phyloP scores from a whole-genome alignment of 2,888 invertebrate genomes.

The Phasia obesa region DNA sequence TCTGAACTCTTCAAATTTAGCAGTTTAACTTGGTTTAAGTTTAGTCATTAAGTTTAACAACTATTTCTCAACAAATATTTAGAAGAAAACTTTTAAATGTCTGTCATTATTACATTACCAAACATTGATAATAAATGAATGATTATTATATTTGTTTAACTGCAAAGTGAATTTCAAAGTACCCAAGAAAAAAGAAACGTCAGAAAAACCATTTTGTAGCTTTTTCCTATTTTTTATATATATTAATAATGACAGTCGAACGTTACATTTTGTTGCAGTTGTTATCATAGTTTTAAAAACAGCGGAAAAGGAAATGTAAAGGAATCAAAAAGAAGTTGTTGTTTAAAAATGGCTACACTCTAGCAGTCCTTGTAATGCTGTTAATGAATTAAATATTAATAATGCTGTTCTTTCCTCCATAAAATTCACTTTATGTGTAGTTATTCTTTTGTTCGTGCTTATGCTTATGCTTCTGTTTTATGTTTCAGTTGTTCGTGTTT shows the following conservation, averaged over 20 bases:
- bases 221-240: constrained; percentile 5
- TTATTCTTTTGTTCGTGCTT: background rate
- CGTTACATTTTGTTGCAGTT: background rate
- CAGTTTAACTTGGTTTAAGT: too few relatives aligned
- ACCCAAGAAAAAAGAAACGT: constrained; percentile 8
- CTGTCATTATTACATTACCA: background rate
- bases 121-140: background rate
- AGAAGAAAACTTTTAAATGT: background rate
- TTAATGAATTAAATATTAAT: constrained; percentile 34
- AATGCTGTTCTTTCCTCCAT: constrained; percentile 13
- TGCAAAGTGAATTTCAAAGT: constrained; percentile 37
- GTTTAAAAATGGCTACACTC: constrained; percentile 15
- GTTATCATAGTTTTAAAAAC: background rate
- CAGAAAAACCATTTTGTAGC: constrained; percentile 14
- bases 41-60: background rate
- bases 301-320: constrained; percentile 22
- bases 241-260: background rate
- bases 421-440: background rate
- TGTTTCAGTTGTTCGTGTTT: background rate
- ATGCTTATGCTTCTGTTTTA: background rate
- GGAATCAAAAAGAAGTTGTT: background rate
- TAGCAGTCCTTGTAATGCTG: background rate
- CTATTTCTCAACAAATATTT: background rate
- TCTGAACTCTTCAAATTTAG: too few relatives aligned
- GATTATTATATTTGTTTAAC: background rate